These are phyloP conservation scores for Brachymystax lenok DNA, from an alignment of 2,797 vertebrate genomes.

Conservation along the genomic window DNA sequence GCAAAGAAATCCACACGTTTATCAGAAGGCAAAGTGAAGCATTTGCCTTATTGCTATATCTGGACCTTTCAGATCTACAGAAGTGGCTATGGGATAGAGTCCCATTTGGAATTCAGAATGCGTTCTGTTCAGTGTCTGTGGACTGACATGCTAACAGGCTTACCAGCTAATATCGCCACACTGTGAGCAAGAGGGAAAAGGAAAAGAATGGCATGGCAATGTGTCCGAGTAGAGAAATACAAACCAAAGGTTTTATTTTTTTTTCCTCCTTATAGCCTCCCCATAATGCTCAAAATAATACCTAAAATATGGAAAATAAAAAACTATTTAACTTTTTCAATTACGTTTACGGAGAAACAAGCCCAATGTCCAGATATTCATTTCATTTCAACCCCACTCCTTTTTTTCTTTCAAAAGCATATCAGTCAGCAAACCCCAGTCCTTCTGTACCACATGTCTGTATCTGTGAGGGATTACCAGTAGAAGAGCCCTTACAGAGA, in stretches of 20 bases:
- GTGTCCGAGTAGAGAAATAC: conserved; percentile 80
- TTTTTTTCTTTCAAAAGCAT: conserved; percentile 47
- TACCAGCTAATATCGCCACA: conserved; percentile 47
- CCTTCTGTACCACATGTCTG: conserved; percentile 71
- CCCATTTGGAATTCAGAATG: conserved; percentile 57
- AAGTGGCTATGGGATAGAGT: conserved; percentile 37
- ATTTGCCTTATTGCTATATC: too few species aligned
- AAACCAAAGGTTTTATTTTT: conserved; percentile 78
- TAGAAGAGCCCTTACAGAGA: conserved; percentile 80
- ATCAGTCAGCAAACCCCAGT: conserved; percentile 73
- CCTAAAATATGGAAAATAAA: conserved; percentile 52
- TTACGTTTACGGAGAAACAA: conserved; percentile 74
- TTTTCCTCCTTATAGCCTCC: conserved; percentile 74
- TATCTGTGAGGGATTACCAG: conserved; percentile 72
- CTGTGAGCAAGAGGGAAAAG: conserved; percentile 31
- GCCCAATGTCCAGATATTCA: conserved; percentile 78
- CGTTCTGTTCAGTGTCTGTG: conserved; percentile 53
- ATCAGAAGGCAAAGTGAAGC: too few species aligned
- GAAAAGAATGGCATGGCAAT: conserved; percentile 61
- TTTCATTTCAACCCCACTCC: conserved; percentile 64
- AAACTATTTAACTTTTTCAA: conserved; percentile 66
- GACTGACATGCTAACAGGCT: conserved; percentile 64
- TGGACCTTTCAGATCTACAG: too few species aligned
- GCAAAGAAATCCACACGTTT: too few species aligned
- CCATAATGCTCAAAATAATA: conserved; percentile 81